These are phyloP conservation scores for Anadara kagoshimensis DNA, from an alignment of 1,140 invertebrate genomes.

Conservation along the genomic window DNA sequence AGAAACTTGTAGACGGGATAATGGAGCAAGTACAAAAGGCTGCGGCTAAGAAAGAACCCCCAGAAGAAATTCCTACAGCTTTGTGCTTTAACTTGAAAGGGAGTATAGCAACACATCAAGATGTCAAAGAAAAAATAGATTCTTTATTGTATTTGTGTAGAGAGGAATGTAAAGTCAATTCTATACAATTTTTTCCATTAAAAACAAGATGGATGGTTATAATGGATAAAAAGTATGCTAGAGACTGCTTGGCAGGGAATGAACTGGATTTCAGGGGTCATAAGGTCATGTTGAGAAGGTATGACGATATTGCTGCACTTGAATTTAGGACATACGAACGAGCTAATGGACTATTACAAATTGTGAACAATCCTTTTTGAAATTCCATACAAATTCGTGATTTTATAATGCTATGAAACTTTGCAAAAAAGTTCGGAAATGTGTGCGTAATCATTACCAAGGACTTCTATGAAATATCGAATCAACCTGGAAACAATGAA, in stretches of 20 bases:
- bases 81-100: constrained; percentile 38
- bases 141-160: constrained; percentile 8
- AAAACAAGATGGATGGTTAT: constrained; percentile 38
- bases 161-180: constrained; percentile 22
- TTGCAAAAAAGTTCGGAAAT: too few species aligned
- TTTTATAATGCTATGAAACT: too few species aligned
- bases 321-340: constrained; percentile 44
- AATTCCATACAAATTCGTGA: not conserved
- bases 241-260: constrained; percentile 22
- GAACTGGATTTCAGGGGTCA: constrained; percentile 28
- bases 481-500: too few species aligned
- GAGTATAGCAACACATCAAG: constrained; percentile 31
- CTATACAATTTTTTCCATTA: constrained; percentile 34
- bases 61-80: constrained; percentile 33
- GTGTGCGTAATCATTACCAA: too few species aligned
- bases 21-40: constrained; percentile 20
- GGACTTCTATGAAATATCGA: too few species aligned
- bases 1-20: constrained; percentile 13
- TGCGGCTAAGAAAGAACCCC: constrained; percentile 15
- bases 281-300: constrained; percentile 21
- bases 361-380: constrained; percentile 12
- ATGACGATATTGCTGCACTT: constrained; percentile 39
- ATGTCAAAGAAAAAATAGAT: constrained; percentile 33
- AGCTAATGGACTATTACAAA: constrained; percentile 29
- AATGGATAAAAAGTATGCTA: constrained; percentile 30